phyloP scores from a whole-genome alignment of 1,140 invertebrate species.

The Vanessa atalanta region DNA sequence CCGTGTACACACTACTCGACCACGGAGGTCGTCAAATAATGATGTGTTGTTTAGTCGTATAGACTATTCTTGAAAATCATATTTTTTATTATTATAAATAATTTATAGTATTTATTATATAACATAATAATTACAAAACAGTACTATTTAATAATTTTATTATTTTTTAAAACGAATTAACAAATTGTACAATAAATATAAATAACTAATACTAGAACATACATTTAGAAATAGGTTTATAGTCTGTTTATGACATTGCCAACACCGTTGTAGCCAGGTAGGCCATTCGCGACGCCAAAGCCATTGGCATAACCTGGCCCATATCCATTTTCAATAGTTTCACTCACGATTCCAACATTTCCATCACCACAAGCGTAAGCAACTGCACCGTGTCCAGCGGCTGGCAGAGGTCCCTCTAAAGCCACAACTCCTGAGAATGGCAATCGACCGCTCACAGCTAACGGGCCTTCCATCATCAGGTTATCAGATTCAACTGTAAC shows the following conservation, averaged over 20 bases:
- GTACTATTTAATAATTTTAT: background rate
- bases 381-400: constrained; percentile 42
- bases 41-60: too few species aligned
- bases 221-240: background rate
- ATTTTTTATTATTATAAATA: too few species aligned
- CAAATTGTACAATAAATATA: constrained; percentile 2
- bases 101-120: too few species aligned
- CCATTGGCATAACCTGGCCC: constrained; percentile 6
- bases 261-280: constrained; percentile 10
- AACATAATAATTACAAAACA: background rate
- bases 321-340: constrained; percentile 18
- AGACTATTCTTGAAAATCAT: too few species aligned
- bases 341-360: constrained; percentile 41
- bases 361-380: constrained; percentile 51
- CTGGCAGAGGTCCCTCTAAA: constrained; percentile 50
- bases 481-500: constrained; percentile 43
- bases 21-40: too few species aligned
- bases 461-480: constrained; percentile 44
- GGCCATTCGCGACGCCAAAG: background rate
- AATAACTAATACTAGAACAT: background rate
- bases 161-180: background rate
- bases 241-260: background rate
- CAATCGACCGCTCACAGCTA: constrained; percentile 46
- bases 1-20: too few species aligned
- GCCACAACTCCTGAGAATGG: constrained; percentile 53